Base-by-base conservation (phyloP, 2,888 invertebrate genomes). In the Athalia circularis region DNA sequence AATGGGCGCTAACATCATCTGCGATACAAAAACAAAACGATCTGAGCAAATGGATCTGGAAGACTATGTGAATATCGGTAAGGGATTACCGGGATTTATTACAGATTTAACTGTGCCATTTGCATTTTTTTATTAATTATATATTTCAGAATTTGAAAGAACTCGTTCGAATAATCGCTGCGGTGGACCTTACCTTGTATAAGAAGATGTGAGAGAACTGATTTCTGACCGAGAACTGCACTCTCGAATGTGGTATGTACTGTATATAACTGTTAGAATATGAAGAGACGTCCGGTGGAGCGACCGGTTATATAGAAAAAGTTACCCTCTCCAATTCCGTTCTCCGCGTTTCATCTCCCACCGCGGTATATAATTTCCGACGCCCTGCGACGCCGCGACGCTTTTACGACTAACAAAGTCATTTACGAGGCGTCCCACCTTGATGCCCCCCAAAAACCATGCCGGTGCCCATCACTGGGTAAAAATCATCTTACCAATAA, bases 1-100 rank as follows among this genome's bases (percentile, higher is more conserved):
- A 88, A 93, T 90, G 87, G 92, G 91, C 92, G 93, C 93, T 92
- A 93, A 89, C 91, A 94, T 95, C 96, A 96, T 96, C 95, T 95
- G 91, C 65, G 91, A 90, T 78, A 62, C 80, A 13, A 29, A 29
- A 6, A 0, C 5, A n/a, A 72, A 59, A 59, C 29, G 29, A 29
- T 29, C 29, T 29, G 2, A 29, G 29, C 2, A 29, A 29, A 29
- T 29, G 29, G 29, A 29, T 29, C 29, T 2, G 29, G 1, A 29
- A 29, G 29, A 29, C 29, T 29, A 2, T 29, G 29, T 29, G 29
- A 29, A 29, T 29, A 29, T 29, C 29, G 29, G 29, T 29, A 29
- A 29, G 29, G 29, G 29, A 29, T 29, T 29, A 29, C 29, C 29
- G 29, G 2, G 29, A 29, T 29, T 29, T 29, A 29, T 29, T 29